Evolutionary conservation across 2,797 vertebrate genomes (phyloP), one percentile per base, ranked within the genome.

Genomic region (Nyctibius grandis): DNA sequence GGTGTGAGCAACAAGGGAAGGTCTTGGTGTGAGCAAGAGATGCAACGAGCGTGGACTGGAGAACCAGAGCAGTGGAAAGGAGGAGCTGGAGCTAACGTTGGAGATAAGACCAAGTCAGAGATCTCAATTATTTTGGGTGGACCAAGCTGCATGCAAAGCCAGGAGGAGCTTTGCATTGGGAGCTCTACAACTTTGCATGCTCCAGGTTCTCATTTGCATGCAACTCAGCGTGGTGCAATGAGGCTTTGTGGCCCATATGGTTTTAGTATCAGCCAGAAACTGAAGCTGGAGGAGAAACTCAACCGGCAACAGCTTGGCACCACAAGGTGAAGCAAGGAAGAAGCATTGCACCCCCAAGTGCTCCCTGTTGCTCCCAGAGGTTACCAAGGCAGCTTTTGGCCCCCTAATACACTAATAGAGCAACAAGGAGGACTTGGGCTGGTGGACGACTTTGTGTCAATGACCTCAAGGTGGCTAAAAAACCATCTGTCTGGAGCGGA

Each of bases 261-360:
- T 16, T 56, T 87, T 53, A 11, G 8, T 8, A 21, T 18, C 33
- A 38, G 5, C 53, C 50, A 47, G 74, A 34, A 89, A 18, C 10
- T 4, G 10, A 76, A 87, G 47, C 38, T 42, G 28, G n/a, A 73
- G 67, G 33, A 73, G 67, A 65, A 92, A 65, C 38, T 69, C 60
- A 23, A 9, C 33, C 13, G 9, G 28, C 9, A 70, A 26, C 4
- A n/a, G 31, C 13, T 28, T 4, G 4, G 25, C 28, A 51, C 51
- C 0, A n/a, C n/a, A n/a, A 1, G 19, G 17, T 0, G 4, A 68
- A 88, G 19, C 0, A 0, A 50, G 14, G 25, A 19, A 54, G 74
- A 21, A 53, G 18, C 3, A 1, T 5, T 34, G 25, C 28, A 15
- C 1, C 1, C 11, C 36, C 64, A n/a, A 12, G 33, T 0, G 1